A percentile compares a stretch with the other conserved stretches of the same genome.
Conservation (phyloP, 2,888 invertebrate species). For the Caenorhabditis parvicauda region DNA sequence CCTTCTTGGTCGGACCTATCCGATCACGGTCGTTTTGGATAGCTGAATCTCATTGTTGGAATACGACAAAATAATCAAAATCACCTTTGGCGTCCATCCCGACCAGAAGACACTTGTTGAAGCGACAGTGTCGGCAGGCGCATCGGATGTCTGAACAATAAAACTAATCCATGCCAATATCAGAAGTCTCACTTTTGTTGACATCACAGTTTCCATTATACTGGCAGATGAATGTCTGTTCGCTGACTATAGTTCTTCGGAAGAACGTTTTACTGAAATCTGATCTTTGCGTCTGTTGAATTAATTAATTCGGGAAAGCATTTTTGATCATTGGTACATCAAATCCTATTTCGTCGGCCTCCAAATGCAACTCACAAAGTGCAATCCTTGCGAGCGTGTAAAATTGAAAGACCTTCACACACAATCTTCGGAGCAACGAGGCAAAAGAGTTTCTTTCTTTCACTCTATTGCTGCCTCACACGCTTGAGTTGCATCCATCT, state of each 20-base stretch:
- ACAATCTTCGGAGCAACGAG: no score
- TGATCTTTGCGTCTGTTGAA: no score
- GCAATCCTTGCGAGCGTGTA: no score
- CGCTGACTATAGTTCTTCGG: conserved; percentile 60
- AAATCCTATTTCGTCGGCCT: no score
- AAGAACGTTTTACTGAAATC: conserved; percentile 61
- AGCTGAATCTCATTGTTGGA: conserved; percentile 48
- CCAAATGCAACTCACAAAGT: no score
- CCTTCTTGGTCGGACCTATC: conserved; percentile 60
- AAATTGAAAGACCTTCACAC: no score
- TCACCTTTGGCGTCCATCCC: conserved; percentile 62
- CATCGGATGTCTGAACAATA: conserved; percentile 55
- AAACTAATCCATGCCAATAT: not conserved
- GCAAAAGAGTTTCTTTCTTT: no score
- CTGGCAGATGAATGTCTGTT: conserved; percentile 61
- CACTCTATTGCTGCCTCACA: no score
- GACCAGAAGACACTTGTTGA: conserved; percentile 60
- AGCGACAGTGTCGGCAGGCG: conserved; percentile 59
- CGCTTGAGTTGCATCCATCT: no score
- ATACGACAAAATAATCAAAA: no score
- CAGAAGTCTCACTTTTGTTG: conserved; percentile 53
- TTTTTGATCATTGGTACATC: no score
- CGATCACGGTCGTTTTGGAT: conserved; percentile 62
- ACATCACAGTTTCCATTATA: conserved; percentile 62
- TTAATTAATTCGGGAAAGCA: no score